Percentiles rank a stretch among this genome's conserved stretches.
phyloP scores from a whole-genome alignment of 2,113 vertebrate species.

The Chionis minor region DNA sequence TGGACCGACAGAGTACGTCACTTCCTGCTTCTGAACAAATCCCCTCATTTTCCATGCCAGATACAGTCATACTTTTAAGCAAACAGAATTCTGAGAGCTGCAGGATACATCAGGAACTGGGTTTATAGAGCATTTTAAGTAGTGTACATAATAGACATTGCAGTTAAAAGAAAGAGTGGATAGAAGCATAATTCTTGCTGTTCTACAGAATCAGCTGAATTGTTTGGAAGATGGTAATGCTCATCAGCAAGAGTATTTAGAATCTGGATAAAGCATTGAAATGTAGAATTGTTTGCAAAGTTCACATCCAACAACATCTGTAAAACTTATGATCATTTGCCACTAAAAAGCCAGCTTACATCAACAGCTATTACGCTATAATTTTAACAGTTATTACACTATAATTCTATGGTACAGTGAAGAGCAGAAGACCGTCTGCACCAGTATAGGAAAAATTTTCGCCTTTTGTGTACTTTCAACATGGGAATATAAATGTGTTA shows the following conservation, averaged over 20 bases:
- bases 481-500: neutral
- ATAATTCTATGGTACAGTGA: neutral
- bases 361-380: neutral
- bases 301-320: neutral
- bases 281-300: neutral
- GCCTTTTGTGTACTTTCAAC: neutral
- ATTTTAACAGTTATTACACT: neutral
- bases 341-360: neutral
- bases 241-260: neutral
- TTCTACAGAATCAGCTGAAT: conserved; percentile 4
- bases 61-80: neutral
- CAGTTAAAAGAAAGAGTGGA: neutral
- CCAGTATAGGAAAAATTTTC: neutral
- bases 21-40: neutral
- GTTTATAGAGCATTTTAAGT: neutral
- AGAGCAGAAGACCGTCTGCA: neutral
- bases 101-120: neutral
- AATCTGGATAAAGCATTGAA: neutral
- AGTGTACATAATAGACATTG: neutral
- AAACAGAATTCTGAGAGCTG: neutral
- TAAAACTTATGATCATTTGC: neutral
- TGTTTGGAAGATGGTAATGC: neutral
- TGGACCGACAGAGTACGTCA: neutral
- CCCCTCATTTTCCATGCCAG: neutral
- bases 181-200: neutral